phyloP scores from a whole-genome alignment of 1,140 invertebrate species.

The Theocolax elegans region DNA sequence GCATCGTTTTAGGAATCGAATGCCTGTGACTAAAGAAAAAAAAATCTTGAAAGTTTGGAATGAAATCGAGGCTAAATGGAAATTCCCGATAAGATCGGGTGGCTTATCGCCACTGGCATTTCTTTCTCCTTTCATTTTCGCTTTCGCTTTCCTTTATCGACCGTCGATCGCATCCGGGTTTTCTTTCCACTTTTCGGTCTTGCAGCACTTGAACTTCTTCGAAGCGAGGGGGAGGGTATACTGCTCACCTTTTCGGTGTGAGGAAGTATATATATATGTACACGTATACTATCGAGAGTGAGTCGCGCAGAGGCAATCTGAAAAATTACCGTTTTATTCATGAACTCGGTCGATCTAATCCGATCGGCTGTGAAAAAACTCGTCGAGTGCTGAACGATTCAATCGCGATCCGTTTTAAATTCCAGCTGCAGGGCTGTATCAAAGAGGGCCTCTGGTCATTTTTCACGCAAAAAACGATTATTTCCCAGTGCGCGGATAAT shows the following conservation, averaged over 20 bases:
- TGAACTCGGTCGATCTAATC: slow-evolving; percentile 38
- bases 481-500: slow-evolving; percentile 12
- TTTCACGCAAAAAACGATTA: slow-evolving; percentile 29
- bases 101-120: neutral
- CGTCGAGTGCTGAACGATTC: slow-evolving; percentile 37
- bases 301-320: slow-evolving; percentile 38
- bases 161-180: neutral
- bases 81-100: slow-evolving; percentile 18
- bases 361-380: slow-evolving; percentile 36
- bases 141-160: slow-evolving; percentile 25
- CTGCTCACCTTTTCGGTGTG: no score
- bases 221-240: no score
- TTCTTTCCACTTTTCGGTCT: slow-evolving; percentile 4
- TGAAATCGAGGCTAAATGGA: slow-evolving; percentile 22
- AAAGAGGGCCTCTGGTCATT: slow-evolving; percentile 4
- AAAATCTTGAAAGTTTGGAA: neutral
- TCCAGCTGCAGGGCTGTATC: slow-evolving; percentile 1
- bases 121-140: slow-evolving; percentile 18
- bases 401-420: slow-evolving; percentile 38
- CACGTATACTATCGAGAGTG: slow-evolving; percentile 1
- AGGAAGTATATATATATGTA: no score
- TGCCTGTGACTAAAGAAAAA: neutral
- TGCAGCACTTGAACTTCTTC: slow-evolving; percentile 28
- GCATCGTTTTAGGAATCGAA: neutral
- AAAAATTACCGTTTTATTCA: slow-evolving; percentile 53